These are phyloP conservation scores for Heteromurus nitidus DNA, from an alignment of 2,888 invertebrate genomes.

Conservation along the genomic window DNA sequence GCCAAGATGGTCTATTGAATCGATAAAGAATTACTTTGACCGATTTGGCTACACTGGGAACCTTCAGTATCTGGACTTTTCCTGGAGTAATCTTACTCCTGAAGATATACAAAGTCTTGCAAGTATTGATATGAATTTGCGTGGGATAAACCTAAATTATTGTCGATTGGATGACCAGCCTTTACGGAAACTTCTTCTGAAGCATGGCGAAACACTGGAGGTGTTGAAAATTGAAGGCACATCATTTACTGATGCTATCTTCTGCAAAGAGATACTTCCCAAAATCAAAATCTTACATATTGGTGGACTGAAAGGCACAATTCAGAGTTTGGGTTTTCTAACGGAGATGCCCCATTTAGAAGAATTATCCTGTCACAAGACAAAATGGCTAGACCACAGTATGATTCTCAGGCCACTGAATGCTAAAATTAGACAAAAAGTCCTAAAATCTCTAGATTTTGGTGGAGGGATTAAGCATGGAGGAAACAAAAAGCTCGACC, in stretches of 20 bases:
- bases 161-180: slow-evolving; percentile 65
- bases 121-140: slow-evolving; percentile 41
- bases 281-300: slow-evolving; percentile 63
- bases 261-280: slow-evolving; percentile 47
- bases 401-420: slow-evolving; percentile 62
- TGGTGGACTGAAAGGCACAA: slow-evolving; percentile 63
- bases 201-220: slow-evolving; percentile 66
- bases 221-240: slow-evolving; percentile 66
- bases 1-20: slow-evolving; percentile 71
- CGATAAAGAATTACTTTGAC: slow-evolving; percentile 67
- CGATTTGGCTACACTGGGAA: slow-evolving; percentile 71
- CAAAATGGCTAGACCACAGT: slow-evolving; percentile 68
- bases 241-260: slow-evolving; percentile 59
- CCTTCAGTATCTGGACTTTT: slow-evolving; percentile 68
- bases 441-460: slow-evolving; percentile 51
- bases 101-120: slow-evolving; percentile 54
- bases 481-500: slow-evolving; percentile 59
- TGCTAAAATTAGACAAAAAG: slow-evolving; percentile 7
- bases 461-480: slow-evolving; percentile 47
- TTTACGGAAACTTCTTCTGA: slow-evolving; percentile 61
- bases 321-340: slow-evolving; percentile 61
- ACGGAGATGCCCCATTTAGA: slow-evolving; percentile 56
- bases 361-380: slow-evolving; percentile 65
- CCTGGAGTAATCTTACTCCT: slow-evolving; percentile 67
- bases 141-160: slow-evolving; percentile 64